phyloP scores from a whole-genome alignment of 2,797 vertebrate species.

The Heliangelus exortis region DNA sequence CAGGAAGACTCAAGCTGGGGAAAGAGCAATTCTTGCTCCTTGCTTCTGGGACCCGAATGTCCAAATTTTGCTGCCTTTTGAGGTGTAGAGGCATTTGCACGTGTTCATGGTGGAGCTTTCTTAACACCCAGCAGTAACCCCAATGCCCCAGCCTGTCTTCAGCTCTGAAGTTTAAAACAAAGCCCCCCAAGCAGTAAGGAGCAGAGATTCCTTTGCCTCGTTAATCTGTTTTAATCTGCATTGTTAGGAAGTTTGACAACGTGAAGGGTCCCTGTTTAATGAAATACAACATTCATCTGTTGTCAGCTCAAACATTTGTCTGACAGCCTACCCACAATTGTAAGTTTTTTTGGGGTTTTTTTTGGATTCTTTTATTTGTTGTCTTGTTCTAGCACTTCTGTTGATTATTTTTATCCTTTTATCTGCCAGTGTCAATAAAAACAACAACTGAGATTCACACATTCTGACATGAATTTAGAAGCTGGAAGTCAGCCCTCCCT shows the following conservation, averaged over 20 bases:
- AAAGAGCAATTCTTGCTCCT: neutral
- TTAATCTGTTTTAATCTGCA: neutral
- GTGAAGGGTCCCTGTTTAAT: accelerated
- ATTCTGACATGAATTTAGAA: neutral
- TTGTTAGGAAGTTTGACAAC: neutral
- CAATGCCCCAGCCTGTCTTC: accelerated
- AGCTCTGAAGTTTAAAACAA: neutral
- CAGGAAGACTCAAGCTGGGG: neutral
- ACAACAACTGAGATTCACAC: neutral
- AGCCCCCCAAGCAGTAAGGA: neutral
- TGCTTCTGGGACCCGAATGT: neutral
- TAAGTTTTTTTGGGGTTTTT: neutral
- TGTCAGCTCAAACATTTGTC: neutral
- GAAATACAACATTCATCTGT: neutral
- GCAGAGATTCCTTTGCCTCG: neutral
- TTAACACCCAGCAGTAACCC: neutral
- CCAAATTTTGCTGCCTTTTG: neutral
- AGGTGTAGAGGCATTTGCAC: neutral
- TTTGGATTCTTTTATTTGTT: neutral
- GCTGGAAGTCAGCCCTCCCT: neutral
- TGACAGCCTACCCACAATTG: conserved; percentile 9
- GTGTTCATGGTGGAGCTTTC: neutral
- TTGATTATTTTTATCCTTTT: conserved; percentile 45
- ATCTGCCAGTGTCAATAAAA: conserved; percentile 30
- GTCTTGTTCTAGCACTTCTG: neutral